Evolutionary conservation across 2,797 vertebrate species (phyloP).

Genomic region (Rhinella marina): DNA sequence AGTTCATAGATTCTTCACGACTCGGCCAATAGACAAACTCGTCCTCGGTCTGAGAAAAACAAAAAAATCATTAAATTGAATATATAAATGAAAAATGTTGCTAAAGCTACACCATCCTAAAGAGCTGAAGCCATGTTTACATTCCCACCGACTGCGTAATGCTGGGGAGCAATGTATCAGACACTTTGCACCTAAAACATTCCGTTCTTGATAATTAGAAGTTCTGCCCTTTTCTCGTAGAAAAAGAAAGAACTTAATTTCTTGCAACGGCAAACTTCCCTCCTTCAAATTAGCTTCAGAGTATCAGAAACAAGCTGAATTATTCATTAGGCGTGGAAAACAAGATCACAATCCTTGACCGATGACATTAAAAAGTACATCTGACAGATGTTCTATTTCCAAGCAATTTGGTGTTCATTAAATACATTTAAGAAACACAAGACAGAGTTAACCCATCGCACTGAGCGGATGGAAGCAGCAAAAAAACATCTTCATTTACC

Average conservation of each 20-base stretch:
- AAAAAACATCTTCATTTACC: slow-evolving; percentile 21
- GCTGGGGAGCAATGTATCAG: background rate
- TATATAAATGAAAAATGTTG: background rate
- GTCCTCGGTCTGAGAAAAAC: slow-evolving; percentile 89
- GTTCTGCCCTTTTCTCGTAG: slow-evolving; percentile 34
- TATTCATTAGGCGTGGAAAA: slow-evolving; percentile 53
- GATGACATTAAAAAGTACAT: slow-evolving; percentile 58
- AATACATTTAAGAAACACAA: slow-evolving; percentile 48
- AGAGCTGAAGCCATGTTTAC: background rate
- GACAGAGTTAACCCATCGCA: slow-evolving; percentile 29
- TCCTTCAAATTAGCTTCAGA: slow-evolving; percentile 43
- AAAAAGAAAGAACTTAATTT: slow-evolving; percentile 30
- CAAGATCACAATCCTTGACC: slow-evolving; percentile 58
- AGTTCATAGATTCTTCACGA: slow-evolving; percentile 98
- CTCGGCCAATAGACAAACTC: slow-evolving; percentile 99
- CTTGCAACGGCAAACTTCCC: slow-evolving; percentile 16
- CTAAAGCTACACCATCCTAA: background rate
- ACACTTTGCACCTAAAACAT: background rate
- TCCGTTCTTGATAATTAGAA: background rate
- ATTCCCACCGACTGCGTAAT: background rate
- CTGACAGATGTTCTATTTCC: slow-evolving; percentile 59
- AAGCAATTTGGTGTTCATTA: slow-evolving; percentile 57
- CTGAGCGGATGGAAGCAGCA: background rate
- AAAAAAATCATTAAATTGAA: background rate
- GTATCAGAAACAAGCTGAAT: slow-evolving; percentile 41